Evolutionary conservation across 2,113 vertebrate genomes (phyloP).

Genomic region (Anser cygnoides): DNA sequence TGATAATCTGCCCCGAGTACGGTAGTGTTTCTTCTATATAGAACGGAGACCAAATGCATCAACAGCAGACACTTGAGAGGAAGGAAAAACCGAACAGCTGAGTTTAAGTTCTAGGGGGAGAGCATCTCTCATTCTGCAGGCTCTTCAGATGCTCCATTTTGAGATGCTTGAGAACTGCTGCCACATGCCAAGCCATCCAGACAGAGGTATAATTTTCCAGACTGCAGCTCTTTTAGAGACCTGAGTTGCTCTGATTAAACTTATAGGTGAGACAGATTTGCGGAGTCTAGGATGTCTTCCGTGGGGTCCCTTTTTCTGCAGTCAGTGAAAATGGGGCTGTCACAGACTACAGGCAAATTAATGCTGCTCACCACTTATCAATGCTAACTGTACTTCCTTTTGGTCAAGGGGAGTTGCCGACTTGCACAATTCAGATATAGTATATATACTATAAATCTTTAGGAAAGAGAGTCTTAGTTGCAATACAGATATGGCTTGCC

Average conservation of each 20-base stretch:
- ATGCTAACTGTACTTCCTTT: not conserved
- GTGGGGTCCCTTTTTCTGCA: not conserved
- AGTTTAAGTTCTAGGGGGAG: not conserved
- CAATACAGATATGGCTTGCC: not conserved
- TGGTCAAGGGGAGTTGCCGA: not conserved
- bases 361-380: not conserved
- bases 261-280: not conserved
- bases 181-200: not conserved
- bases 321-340: rapidly evolving
- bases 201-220: not conserved
- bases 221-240: not conserved
- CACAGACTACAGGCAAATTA: not conserved
- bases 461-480: not conserved
- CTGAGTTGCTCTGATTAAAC: not conserved
- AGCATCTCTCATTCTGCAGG: not conserved
- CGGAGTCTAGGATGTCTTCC: not conserved
- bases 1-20: not conserved
- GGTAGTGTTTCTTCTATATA: rapidly evolving
- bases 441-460: not conserved
- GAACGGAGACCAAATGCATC: not conserved
- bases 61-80: not conserved
- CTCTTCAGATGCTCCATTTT: not conserved
- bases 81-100: not conserved
- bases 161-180: not conserved
- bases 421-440: not conserved